These are phyloP conservation scores for Pemphredon lugubris DNA, from an alignment of 2,888 invertebrate genomes.

Conservation along the genomic window DNA sequence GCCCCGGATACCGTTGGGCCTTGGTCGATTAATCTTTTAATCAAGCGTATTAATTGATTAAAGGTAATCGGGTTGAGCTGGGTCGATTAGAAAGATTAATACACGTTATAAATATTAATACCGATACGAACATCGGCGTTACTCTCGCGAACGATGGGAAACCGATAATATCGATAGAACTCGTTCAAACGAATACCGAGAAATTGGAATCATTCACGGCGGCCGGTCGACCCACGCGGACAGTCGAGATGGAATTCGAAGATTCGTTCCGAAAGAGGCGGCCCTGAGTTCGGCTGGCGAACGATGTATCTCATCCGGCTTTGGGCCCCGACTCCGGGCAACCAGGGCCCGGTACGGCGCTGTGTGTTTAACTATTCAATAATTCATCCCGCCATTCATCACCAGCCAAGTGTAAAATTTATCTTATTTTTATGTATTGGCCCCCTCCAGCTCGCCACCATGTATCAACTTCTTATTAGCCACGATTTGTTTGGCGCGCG, in stretches of 20 bases:
- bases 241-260: slow-evolving; percentile 15
- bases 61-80: no score
- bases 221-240: no score
- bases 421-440: slow-evolving; percentile 78
- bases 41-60: no score
- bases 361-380: slow-evolving; percentile 78
- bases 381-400: slow-evolving; percentile 78
- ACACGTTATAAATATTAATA: no score
- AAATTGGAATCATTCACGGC: no score
- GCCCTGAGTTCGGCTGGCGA: slow-evolving; percentile 56
- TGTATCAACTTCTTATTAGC: slow-evolving; percentile 76
- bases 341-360: slow-evolving; percentile 61
- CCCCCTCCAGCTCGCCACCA: slow-evolving; percentile 71
- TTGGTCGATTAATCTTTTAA: no score
- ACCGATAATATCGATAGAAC: no score
- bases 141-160: no score
- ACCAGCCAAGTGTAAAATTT: slow-evolving; percentile 75
- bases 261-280: slow-evolving; percentile 49
- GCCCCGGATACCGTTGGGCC: no score
- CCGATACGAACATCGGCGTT: no score
- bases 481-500: slow-evolving; percentile 75
- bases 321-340: slow-evolving; percentile 40
- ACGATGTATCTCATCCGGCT: slow-evolving; percentile 61
- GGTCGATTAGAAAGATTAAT: no score
- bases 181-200: no score